Evolutionary conservation across 2,888 invertebrate species (phyloP).

Genomic region (Chymomyza procnemis): DNA sequence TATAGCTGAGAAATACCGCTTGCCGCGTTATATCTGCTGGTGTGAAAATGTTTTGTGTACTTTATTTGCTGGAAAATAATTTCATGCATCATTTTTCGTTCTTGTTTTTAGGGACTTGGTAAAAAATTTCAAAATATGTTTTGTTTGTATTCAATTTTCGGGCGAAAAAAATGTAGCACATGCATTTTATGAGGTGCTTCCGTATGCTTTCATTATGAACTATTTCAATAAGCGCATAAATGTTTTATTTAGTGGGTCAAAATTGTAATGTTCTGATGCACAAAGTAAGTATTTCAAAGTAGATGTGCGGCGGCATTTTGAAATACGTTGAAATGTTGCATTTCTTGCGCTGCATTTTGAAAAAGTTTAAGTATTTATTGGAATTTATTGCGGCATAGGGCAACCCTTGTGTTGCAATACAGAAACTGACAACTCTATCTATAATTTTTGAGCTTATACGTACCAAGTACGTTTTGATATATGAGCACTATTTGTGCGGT

Average conservation of each 20-base stretch:
- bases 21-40: conserved; percentile 26
- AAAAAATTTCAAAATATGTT: conserved; percentile 26
- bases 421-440: too few species aligned
- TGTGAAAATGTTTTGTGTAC: conserved; percentile 41
- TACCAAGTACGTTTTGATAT: too few species aligned
- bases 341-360: too few species aligned
- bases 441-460: too few species aligned
- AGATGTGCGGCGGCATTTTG: not conserved
- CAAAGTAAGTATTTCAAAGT: not conserved
- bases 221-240: conserved; percentile 63
- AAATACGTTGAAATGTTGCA: too few species aligned
- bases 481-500: too few species aligned
- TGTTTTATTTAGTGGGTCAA: conserved; percentile 56
- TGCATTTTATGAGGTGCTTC: conserved; percentile 64
- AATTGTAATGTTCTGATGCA: conserved; percentile 3
- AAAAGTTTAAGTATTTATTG: too few species aligned
- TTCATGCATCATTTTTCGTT: conserved; percentile 48
- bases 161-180: conserved; percentile 24
- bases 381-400: too few species aligned
- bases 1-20: not conserved
- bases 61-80: conserved; percentile 43
- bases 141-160: conserved; percentile 46
- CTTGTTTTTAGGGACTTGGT: conserved; percentile 12
- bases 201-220: conserved; percentile 65
- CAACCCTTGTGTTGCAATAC: too few species aligned